Base-by-base conservation (phyloP, 2,888 invertebrate species). In the Oligia strigilis region DNA sequence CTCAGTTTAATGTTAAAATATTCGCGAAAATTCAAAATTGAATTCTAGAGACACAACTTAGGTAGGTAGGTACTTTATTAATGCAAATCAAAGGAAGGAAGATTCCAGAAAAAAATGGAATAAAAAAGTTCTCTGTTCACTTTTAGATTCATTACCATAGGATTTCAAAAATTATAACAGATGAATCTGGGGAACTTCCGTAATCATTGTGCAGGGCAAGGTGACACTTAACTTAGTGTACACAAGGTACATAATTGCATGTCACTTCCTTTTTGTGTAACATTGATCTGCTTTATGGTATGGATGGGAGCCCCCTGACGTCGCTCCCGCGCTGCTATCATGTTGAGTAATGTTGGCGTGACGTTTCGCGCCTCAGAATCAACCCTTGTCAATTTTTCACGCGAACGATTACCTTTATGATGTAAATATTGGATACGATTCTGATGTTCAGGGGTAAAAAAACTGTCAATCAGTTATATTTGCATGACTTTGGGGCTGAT, bases 71-170 rank as follows among this genome's bases (percentile, higher is more conserved):
- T 73, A 64, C 67, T 82, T 83, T 85, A 83, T 80, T 79, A 78
- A 89, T 82, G 79, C 67, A 82, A 89, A 85, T 85, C 82, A 80
- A 78, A 87, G 62, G 70, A 72, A 76, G n/a, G 11, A 85, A 82
- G 71, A 73, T 89, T 77, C 40, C 13, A 67, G 66, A 77, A 72
- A 75, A 69, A n/a, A 79, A 71, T 36, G 8, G 58, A 72, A 69
- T 55, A 17, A 69, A 71, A 70, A 70, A 36, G 13, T n/a, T 43
- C 29, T 73, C 11, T 43, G 58, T 71, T 62, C 36, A 17, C 36
- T 64, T 73, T 80, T 62, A n/a, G 43, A 78, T 75, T 86, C 19
- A 75, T 75, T 29, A 43, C 43, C 55, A 36, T 72, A 40, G n/a
- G 5, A 72, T 67, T 77, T 55, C 4, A 40, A 62, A 43, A 64